Conservation (phyloP, 2,113 vertebrate species). For the Hydrolagus affinis region DNA sequence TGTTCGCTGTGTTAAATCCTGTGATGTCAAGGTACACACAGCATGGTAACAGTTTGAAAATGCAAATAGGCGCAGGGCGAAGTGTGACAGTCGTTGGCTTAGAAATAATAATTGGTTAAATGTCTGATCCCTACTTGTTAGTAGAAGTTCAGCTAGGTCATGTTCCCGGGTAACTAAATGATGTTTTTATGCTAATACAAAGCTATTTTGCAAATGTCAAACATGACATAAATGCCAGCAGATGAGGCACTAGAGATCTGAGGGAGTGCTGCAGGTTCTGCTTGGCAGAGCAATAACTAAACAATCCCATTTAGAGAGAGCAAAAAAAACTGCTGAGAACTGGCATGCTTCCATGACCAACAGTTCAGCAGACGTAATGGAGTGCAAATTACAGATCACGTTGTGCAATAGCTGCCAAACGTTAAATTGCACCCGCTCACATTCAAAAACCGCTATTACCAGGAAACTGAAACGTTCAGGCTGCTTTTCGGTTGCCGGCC, state of each 20-base stretch:
- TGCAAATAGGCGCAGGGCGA: constrained; percentile 38
- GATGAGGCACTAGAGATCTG: constrained; percentile 6
- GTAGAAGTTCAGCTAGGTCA: constrained; percentile 38
- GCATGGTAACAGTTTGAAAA: constrained; percentile 42
- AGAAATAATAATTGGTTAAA: constrained; percentile 34
- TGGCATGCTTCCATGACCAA: background rate
- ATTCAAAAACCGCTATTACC: background rate
- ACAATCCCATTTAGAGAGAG: background rate
- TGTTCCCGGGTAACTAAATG: constrained; percentile 36
- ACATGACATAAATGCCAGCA: constrained; percentile 33
- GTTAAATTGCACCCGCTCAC: background rate
- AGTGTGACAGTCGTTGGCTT: constrained; percentile 36
- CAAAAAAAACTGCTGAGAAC: background rate
- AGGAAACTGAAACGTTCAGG: background rate
- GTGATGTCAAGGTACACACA: constrained; percentile 37
- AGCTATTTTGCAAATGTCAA: constrained; percentile 40
- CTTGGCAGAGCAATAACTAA: constrained; percentile 12
- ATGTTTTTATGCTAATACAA: constrained; percentile 38
- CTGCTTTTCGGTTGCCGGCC: background rate
- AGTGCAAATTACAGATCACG: background rate
- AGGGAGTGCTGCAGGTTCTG: background rate
- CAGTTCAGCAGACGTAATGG: background rate
- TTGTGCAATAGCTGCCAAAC: background rate
- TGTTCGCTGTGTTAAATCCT: background rate
- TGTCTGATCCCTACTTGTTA: constrained; percentile 7